These are phyloP conservation scores for Dendrocincla tyrannina DNA, from an alignment of 2,797 vertebrate species.

Conservation along the genomic window DNA sequence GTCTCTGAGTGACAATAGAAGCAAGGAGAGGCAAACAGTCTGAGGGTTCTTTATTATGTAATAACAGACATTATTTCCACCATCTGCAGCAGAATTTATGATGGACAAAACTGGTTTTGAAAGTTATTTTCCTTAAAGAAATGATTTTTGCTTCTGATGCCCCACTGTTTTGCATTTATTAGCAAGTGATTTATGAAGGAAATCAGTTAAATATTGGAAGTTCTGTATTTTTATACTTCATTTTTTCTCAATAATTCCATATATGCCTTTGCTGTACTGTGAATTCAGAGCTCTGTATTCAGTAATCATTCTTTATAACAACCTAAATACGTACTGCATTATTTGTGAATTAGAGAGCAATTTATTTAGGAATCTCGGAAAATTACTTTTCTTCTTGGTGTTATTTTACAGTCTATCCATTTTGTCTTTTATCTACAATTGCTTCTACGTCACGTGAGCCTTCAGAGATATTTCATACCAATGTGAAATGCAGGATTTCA, in stretches of 20 bases:
- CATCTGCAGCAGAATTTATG: constrained; percentile 32
- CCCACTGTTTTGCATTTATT: neutral
- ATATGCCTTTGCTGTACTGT: neutral
- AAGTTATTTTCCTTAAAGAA: neutral
- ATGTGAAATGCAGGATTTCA: neutral
- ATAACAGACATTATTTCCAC: neutral
- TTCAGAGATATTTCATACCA: constrained; percentile 3
- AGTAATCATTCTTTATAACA: constrained; percentile 46
- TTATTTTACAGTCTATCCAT: neutral
- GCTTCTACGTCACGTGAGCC: neutral
- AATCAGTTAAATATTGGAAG: constrained; percentile 5
- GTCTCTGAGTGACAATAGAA: neutral
- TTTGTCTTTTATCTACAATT: neutral
- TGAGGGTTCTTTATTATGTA: neutral
- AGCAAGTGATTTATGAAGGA: constrained; percentile 39
- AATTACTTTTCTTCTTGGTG: constrained; percentile 20
- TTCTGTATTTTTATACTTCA: neutral
- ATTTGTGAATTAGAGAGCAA: constrained; percentile 55
- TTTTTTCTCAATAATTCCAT: constrained; percentile 3
- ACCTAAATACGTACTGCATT: constrained; percentile 20
- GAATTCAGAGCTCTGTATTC: neutral
- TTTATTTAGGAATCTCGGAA: constrained; percentile 48
- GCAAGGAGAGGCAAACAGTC: neutral
- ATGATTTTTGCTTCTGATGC: neutral
- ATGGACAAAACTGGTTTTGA: neutral